Percentiles rank a stretch among this genome's conserved stretches.
Conservation (phyloP, 2,797 vertebrate genomes). For the Hephaestus fuliginosus region DNA sequence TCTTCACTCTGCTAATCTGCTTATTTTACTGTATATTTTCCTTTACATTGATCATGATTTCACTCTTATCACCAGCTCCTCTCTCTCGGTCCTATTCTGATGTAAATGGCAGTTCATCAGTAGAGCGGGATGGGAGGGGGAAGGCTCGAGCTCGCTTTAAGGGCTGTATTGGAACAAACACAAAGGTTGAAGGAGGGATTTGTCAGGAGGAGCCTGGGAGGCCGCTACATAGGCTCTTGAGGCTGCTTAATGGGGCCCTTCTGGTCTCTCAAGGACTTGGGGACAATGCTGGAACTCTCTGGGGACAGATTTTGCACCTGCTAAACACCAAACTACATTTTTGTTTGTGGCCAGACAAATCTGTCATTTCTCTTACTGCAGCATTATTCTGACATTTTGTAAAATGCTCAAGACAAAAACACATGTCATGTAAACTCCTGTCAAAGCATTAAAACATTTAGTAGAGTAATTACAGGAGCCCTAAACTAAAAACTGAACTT, state of each 20-base stretch:
- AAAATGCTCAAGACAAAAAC: not conserved
- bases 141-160: slow-evolving; percentile 66
- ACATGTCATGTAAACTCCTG: too few relatives aligned
- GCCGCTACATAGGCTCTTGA: slow-evolving; percentile 59
- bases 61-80: slow-evolving; percentile 21
- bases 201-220: slow-evolving; percentile 60
- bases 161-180: slow-evolving; percentile 70
- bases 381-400: slow-evolving; percentile 14
- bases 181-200: slow-evolving; percentile 67
- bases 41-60: slow-evolving; percentile 4
- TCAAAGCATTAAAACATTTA: not conserved
- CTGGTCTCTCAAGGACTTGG: slow-evolving; percentile 44
- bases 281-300: slow-evolving; percentile 49
- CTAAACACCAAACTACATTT: slow-evolving; percentile 69
- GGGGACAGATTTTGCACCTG: slow-evolving; percentile 77
- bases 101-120: slow-evolving; percentile 58
- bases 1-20: not conserved
- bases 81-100: slow-evolving; percentile 39
- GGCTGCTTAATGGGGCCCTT: slow-evolving; percentile 62
- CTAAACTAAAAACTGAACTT: not conserved
- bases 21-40: not conserved
- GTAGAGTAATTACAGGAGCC: not conserved
- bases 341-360: slow-evolving; percentile 54
- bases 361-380: slow-evolving; percentile 27
- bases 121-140: slow-evolving; percentile 36